Evolutionary conservation across 2,888 invertebrate genomes (phyloP).

Genomic region (Chymomyza procnemis): DNA sequence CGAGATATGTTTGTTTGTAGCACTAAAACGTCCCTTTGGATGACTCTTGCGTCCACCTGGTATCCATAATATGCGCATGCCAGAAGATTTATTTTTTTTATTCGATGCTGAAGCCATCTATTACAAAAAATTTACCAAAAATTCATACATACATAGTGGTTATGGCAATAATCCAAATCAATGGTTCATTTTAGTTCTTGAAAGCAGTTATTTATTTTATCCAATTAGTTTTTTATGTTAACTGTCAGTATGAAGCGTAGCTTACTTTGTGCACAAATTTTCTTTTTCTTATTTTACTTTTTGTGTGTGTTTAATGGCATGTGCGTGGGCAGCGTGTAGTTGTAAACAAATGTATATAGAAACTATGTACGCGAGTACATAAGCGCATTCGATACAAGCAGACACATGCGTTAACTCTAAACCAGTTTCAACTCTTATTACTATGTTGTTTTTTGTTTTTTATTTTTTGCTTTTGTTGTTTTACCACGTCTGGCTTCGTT

Average conservation of each 20-base stretch:
- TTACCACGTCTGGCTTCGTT: not conserved
- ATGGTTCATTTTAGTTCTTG: not conserved
- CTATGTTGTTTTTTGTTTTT: not conserved
- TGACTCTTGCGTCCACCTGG: constrained; percentile 75
- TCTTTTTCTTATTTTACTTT: not conserved
- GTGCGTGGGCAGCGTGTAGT: not conserved
- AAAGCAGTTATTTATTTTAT: not conserved
- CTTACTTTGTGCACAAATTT: not conserved
- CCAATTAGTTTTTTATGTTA: not conserved
- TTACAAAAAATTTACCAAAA: constrained; percentile 21
- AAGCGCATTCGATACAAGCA: not conserved
- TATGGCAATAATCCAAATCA: not conserved
- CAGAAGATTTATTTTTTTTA: constrained; percentile 68
- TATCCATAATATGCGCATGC: constrained; percentile 77
- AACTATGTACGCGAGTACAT: not conserved
- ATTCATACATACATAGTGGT: not conserved
- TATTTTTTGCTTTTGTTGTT: too few species aligned
- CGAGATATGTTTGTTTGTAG: constrained; percentile 70
- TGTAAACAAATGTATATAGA: not conserved
- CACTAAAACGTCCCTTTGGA: constrained; percentile 73
- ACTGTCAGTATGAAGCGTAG: not conserved
- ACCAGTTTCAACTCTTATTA: not conserved
- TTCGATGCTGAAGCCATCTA: constrained; percentile 73
- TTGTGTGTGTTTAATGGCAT: too few species aligned
- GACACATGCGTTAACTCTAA: not conserved